Evolutionary conservation across 64 coral and sea anemone species (phyloP).

Genomic region (Exaiptasia diaphana): DNA sequence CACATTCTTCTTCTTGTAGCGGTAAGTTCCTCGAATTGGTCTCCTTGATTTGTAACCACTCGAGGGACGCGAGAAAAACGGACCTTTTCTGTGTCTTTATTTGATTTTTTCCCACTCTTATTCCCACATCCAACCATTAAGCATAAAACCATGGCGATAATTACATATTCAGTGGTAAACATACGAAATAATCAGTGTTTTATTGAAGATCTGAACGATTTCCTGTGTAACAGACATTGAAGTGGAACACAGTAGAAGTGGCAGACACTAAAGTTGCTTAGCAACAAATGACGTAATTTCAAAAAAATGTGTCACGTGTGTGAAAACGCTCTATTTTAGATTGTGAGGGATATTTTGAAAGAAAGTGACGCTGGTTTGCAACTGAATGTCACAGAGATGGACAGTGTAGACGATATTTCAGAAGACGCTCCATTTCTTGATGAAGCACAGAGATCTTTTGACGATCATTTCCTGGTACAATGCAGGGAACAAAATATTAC

Average conservation of each 20-base stretch:
- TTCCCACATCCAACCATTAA: conserved; percentile 35
- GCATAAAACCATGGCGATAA: conserved; percentile 35
- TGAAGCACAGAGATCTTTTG: no score
- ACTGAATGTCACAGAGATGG: no score
- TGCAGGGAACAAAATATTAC: no score
- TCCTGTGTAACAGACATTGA: not conserved
- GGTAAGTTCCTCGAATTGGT: conserved; percentile 23
- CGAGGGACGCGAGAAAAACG: conserved; percentile 31
- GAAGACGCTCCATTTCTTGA: no score
- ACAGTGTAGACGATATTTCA: no score
- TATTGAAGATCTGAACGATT: not conserved
- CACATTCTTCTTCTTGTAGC: conserved; percentile 19
- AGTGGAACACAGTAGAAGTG: not conserved
- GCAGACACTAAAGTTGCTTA: not conserved
- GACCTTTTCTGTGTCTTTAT: not conserved
- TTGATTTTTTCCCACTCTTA: conserved; percentile 41
- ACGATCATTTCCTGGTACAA: no score
- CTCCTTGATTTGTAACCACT: conserved; percentile 48
- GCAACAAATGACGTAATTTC: no score
- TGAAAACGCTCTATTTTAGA: not conserved
- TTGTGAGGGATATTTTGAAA: no score
- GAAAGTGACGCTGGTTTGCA: no score
- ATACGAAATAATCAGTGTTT: not conserved
- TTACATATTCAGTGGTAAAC: not conserved
- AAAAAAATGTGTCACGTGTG: not conserved